Percentiles rank a stretch among this genome's conserved stretches.
phyloP scores from a whole-genome alignment of 2,888 invertebrate species.

The Anarsia innoxiella region DNA sequence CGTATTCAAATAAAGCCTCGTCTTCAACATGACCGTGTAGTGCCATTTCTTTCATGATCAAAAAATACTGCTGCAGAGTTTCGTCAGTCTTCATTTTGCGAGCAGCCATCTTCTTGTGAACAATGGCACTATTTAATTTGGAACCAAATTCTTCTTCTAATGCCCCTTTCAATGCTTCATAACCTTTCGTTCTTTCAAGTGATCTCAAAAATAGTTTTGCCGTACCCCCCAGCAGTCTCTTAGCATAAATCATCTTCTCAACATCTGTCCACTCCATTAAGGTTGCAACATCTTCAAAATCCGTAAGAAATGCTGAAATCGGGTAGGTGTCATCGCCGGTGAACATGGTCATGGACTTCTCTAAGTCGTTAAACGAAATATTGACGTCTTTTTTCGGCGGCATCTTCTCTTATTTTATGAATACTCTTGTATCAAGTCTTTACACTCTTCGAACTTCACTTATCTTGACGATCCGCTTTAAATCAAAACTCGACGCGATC shows the following conservation, averaged over 20 bases:
- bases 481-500: too few relatives aligned
- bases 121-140: constrained; percentile 9
- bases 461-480: too few relatives aligned
- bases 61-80: constrained; percentile 35
- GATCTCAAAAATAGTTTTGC: constrained; percentile 14
- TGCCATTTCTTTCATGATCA: constrained; percentile 38
- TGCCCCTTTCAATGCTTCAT: constrained; percentile 6
- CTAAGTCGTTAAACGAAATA: constrained; percentile 10
- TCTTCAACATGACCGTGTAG: constrained; percentile 32
- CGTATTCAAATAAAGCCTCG: constrained; percentile 36
- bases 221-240: constrained; percentile 13
- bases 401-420: neutral
- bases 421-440: too few relatives aligned
- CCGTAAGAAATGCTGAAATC: constrained; percentile 5
- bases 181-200: constrained; percentile 6
- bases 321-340: constrained; percentile 15
- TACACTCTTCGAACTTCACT: too few relatives aligned
- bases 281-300: constrained; percentile 11
- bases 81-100: constrained; percentile 28
- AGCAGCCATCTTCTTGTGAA: constrained; percentile 4
- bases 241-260: constrained; percentile 13
- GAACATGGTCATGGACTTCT: constrained; percentile 14
- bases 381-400: neutral
- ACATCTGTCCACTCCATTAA: constrained; percentile 12
- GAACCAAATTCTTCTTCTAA: constrained; percentile 14